A percentile compares a stretch with the other conserved stretches of the same genome.
Conservation (phyloP, 2,888 invertebrate species). For the Chironomus tentans region DNA sequence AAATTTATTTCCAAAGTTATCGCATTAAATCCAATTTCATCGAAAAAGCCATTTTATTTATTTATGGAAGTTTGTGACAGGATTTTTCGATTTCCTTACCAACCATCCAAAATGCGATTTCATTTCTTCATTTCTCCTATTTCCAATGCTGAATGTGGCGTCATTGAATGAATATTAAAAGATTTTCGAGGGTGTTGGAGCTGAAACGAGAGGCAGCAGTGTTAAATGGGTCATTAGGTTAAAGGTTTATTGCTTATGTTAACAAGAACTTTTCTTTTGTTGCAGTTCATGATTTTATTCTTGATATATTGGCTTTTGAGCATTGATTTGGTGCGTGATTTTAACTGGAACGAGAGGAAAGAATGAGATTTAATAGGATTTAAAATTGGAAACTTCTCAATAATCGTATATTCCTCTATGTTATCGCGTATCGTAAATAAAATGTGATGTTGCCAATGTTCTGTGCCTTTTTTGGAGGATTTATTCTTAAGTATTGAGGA, state of each 20-base stretch:
- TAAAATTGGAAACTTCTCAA: no score
- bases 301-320: no score
- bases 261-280: conserved; percentile 8
- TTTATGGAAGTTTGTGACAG: conserved; percentile 23
- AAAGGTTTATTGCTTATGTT: conserved; percentile 13
- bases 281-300: background rate
- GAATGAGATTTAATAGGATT: no score
- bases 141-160: background rate
- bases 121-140: background rate
- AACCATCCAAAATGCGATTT: background rate
- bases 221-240: conserved; percentile 26
- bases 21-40: conserved; percentile 25
- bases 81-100: conserved; percentile 20
- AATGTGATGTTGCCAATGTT: no score
- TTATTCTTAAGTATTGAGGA: no score
- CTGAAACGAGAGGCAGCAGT: background rate
- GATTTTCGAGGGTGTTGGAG: background rate
- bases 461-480: no score
- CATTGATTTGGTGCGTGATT: no score
- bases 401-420: no score
- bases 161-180: background rate
- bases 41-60: conserved; percentile 19
- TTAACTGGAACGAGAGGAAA: no score
- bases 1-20: background rate
- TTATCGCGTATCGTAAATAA: no score